Conservation (phyloP, 2,888 invertebrate genomes). For the Dexiosoma caninum region DNA sequence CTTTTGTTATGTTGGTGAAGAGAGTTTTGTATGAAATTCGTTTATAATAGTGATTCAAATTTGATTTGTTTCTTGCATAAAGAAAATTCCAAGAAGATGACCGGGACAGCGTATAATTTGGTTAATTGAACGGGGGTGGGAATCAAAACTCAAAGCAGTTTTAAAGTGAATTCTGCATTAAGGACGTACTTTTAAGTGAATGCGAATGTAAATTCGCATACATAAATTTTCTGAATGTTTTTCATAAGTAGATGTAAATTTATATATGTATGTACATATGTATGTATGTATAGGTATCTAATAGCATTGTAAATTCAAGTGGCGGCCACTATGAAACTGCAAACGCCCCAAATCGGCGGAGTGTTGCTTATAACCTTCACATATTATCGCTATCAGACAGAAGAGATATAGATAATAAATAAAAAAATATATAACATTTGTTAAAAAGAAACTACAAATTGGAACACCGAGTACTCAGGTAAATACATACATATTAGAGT, state of each 20-base stretch:
- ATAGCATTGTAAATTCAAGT: too few species aligned
- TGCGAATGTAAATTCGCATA: slow-evolving; percentile 42
- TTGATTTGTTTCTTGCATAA: slow-evolving; percentile 64
- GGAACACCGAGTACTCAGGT: too few species aligned
- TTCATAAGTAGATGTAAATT: not conserved
- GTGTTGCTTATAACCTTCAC: too few species aligned
- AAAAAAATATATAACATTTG: too few species aligned
- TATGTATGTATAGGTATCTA: not conserved
- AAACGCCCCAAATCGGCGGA: too few species aligned
- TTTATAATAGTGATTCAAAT: slow-evolving; percentile 63
- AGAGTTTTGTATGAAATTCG: slow-evolving; percentile 34
- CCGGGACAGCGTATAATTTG: slow-evolving; percentile 73
- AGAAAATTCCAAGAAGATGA: slow-evolving; percentile 71
- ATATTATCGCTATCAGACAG: too few species aligned
- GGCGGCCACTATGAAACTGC: too few species aligned
- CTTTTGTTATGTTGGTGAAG: slow-evolving; percentile 26
- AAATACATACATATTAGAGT: too few species aligned
- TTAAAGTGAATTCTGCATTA: slow-evolving; percentile 30
- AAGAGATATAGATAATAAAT: too few species aligned
- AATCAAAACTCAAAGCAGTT: slow-evolving; percentile 63
- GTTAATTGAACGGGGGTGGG: slow-evolving; percentile 76
- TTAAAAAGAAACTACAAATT: too few species aligned
- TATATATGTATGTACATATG: not conserved
- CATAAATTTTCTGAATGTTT: not conserved
- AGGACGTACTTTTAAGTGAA: slow-evolving; percentile 5